Conservation (phyloP, 2,797 vertebrate genomes). For the Trichosurus vulpecula region DNA sequence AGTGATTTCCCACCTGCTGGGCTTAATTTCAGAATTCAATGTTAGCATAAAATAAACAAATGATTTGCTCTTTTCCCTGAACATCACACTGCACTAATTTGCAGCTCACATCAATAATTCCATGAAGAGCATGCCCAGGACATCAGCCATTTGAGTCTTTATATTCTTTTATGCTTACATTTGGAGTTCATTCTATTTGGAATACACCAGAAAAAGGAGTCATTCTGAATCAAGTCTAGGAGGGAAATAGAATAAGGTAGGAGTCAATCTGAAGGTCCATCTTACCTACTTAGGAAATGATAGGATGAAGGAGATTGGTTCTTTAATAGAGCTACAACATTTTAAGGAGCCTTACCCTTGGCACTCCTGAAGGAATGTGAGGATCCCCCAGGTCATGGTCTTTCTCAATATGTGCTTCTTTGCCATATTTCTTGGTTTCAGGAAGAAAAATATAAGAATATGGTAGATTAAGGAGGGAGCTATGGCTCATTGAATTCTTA, state of each 20-base stretch:
- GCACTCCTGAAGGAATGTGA: neutral
- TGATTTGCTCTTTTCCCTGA: conserved; percentile 26
- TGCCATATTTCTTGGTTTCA: neutral
- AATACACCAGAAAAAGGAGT: neutral
- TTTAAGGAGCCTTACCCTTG: neutral
- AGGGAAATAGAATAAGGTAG: neutral
- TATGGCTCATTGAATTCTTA: too few relatives aligned
- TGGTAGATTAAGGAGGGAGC: neutral
- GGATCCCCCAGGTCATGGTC: neutral
- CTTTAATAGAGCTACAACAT: neutral
- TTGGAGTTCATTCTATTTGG: neutral
- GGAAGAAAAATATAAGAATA: neutral
- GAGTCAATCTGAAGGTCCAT: neutral
- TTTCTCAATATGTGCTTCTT: neutral
- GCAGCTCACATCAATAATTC: conserved; percentile 1
- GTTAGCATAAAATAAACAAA: conserved; percentile 42
- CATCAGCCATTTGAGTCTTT: neutral
- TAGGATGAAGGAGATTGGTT: neutral
- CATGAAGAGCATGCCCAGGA: neutral
- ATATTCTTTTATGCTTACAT: neutral
- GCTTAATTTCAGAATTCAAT: conserved; percentile 56
- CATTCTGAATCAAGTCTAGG: neutral
- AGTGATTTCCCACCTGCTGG: neutral
- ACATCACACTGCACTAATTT: conserved; percentile 40
- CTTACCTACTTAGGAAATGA: neutral